Percentiles rank a stretch among this genome's conserved stretches.
Evolutionary conservation across 2,113 vertebrate genomes (phyloP).

Genomic region (Gambusia holbrooki): DNA sequence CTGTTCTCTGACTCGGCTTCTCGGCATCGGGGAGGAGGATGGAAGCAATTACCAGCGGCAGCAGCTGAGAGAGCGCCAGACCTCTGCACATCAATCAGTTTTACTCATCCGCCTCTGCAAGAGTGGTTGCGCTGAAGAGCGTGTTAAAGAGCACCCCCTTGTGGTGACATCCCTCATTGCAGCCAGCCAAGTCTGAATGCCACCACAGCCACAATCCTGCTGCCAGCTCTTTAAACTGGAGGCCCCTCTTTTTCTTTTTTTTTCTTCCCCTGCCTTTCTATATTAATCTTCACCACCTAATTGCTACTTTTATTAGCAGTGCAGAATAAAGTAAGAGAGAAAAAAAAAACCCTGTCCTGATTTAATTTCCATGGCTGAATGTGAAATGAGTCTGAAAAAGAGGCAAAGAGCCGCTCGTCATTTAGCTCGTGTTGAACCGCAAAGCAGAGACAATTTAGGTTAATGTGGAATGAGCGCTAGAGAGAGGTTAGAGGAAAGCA

Average conservation of each 20-base stretch:
- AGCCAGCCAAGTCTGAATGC: conserved; percentile 2
- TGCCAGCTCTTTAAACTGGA: conserved; percentile 30
- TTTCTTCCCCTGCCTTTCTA: conserved; percentile 9
- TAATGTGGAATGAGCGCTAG: conserved; percentile 59
- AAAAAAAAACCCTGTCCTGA: conserved; percentile 35
- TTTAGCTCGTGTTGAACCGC: conserved; percentile 60
- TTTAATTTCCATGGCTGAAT: conserved; percentile 69
- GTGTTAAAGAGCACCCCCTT: conserved; percentile 57
- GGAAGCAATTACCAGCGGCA: conserved; percentile 77
- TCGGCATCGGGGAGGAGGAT: conserved; percentile 58
- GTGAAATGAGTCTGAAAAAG: conserved; percentile 75
- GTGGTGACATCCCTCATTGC: conserved; percentile 49
- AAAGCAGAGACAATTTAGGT: conserved; percentile 65
- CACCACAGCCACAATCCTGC: conserved; percentile 38
- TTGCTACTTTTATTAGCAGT: conserved; percentile 66
- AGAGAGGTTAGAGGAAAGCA: conserved; percentile 36
- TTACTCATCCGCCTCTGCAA: conserved; percentile 40
- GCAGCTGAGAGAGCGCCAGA: conserved; percentile 69
- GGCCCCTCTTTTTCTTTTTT: conserved; percentile 7
- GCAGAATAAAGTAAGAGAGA: conserved; percentile 66
- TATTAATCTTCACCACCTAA: conserved; percentile 67
- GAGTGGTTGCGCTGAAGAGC: not conserved
- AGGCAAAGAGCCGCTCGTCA: conserved; percentile 63
- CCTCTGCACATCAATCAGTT: conserved; percentile 74
- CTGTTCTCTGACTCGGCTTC: conserved; percentile 54